phyloP scores from a whole-genome alignment of 2,888 invertebrate species.

The Drosophila demipolita region DNA sequence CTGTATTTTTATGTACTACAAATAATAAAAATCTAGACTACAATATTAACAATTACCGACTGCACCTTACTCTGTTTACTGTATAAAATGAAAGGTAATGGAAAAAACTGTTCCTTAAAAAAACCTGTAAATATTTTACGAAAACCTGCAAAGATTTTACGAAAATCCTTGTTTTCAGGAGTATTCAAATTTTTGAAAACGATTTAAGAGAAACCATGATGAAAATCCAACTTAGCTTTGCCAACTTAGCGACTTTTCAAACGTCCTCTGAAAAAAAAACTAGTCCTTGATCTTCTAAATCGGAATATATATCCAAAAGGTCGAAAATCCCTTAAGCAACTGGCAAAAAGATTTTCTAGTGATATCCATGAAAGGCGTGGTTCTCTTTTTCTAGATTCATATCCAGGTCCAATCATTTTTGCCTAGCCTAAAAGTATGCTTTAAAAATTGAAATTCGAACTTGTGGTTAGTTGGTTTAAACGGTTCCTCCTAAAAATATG shows the following conservation, averaged over 20 bases:
- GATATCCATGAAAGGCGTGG: neutral
- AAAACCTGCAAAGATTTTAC: too few relatives aligned
- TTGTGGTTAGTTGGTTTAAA: neutral
- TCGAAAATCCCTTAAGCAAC: neutral
- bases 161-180: neutral
- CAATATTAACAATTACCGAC: neutral
- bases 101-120: too few relatives aligned
- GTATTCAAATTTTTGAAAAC: neutral
- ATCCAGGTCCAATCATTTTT: neutral
- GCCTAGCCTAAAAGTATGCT: constrained; percentile 1
- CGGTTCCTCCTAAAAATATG: neutral
- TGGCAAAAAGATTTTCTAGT: neutral
- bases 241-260: neutral
- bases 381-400: neutral
- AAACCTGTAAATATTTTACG: too few relatives aligned
- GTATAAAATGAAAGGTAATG: neutral
- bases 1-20: constrained; percentile 29
- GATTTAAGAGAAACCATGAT: neutral
- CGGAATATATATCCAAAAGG: neutral
- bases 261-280: neutral
- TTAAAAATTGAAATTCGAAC: rapidly evolving
- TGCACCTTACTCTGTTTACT: neutral
- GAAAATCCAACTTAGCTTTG: neutral
- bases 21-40: constrained; percentile 5
- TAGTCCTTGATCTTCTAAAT: neutral